Conservation (phyloP, 2,888 invertebrate species). For the Eilema sororculum region DNA sequence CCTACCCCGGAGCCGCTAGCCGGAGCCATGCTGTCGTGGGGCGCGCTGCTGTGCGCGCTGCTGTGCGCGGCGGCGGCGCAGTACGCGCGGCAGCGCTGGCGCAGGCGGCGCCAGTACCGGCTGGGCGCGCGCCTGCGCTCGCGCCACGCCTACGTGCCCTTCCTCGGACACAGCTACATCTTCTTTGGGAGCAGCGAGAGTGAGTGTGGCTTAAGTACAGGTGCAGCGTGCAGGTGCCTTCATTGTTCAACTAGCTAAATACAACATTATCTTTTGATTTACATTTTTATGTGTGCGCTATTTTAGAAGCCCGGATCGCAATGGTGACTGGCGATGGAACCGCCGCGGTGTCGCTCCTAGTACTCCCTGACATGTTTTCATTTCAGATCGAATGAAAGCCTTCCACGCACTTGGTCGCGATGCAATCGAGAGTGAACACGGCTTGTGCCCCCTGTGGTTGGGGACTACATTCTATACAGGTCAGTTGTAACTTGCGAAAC, state of each 20-base stretch:
- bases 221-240: too few relatives aligned
- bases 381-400: conserved; percentile 18
- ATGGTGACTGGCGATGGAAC: too few relatives aligned
- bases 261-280: neutral
- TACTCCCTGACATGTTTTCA: too few relatives aligned
- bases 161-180: conserved; percentile 15
- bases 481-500: neutral
- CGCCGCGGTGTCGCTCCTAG: too few relatives aligned
- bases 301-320: too few relatives aligned
- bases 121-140: conserved; percentile 11
- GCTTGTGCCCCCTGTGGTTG: conserved; percentile 5
- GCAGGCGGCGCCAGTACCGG: neutral
- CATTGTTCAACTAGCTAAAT: too few relatives aligned
- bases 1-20: too few relatives aligned
- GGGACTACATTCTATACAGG: conserved; percentile 8
- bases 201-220: conserved; percentile 9
- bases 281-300: neutral
- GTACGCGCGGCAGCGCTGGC: conserved; percentile 6
- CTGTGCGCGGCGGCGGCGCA: neutral
- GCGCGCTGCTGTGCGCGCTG: neutral
- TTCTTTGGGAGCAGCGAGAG: conserved; percentile 18
- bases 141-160: neutral
- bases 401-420: conserved; percentile 9
- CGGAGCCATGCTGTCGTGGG: neutral
- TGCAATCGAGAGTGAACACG: conserved; percentile 10